Conservation (phyloP, 2,113 vertebrate genomes). For the Tursiops truncatus region DNA sequence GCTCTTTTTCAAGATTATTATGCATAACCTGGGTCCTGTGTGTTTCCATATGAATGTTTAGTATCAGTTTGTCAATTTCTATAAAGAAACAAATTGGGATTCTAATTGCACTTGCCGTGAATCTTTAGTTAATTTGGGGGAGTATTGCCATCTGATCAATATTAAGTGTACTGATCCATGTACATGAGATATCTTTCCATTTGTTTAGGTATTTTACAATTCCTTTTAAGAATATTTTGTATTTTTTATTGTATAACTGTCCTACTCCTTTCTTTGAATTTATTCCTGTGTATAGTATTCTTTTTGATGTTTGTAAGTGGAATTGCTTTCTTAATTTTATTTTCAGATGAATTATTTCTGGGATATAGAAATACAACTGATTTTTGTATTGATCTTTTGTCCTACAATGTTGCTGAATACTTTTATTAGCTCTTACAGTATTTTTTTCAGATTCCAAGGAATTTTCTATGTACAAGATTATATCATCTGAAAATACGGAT, state of each 20-base stretch:
- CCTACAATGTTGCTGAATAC: too few relatives aligned
- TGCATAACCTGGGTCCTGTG: not conserved
- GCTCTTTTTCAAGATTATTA: not conserved
- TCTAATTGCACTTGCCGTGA: not conserved
- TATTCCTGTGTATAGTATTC: not conserved
- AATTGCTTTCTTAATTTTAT: not conserved
- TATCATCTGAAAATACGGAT: too few relatives aligned
- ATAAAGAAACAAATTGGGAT: not conserved
- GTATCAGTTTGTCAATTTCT: not conserved
- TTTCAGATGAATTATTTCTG: not conserved
- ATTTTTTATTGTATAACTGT: not conserved
- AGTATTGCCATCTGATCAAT: not conserved
- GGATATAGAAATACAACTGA: not conserved
- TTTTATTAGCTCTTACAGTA: too few relatives aligned
- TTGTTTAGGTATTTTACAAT: not conserved
- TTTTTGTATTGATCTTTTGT: too few relatives aligned
- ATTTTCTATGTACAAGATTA: too few relatives aligned
- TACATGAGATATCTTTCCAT: not conserved
- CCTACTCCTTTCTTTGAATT: not conserved
- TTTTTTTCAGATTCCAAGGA: too few relatives aligned
- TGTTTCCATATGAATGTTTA: not conserved
- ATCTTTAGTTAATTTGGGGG: not conserved
- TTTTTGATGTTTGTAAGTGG: not conserved
- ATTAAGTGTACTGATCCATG: not conserved
- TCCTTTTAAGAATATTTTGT: not conserved